Base-by-base conservation (phyloP, 1,140 invertebrate genomes). In the Magallana angulata region DNA sequence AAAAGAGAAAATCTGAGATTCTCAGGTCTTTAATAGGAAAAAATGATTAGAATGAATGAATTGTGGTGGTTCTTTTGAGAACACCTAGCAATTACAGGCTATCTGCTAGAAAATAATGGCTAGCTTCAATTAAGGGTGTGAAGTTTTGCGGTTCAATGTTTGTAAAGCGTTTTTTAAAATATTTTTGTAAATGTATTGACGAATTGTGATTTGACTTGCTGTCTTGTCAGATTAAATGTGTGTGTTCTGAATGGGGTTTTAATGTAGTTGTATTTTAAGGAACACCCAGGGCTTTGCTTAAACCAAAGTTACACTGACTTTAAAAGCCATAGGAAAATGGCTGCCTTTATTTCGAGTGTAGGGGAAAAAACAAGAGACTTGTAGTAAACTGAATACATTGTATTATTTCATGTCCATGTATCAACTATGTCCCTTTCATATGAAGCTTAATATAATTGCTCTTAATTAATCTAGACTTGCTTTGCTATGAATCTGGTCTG, bases 201-300 rank as follows among this genome's bases (percentile, higher is more conserved):
- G 24, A 76, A 76, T 11, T 76, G 68, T 76, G 68, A 76, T 76
- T 76, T 76, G 24, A 76, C 68, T 76, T 36, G 68, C 68, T 76
- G 68, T 76, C 68, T 76, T 30, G 68, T 30, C 18, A 76, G 7
- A 76, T 76, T 76, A 76, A 76, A 36, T 36, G 68, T 76, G 68
- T 76, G 68, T 76, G 68, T 30, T 76, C 68, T 8, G 6, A 76
- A 18, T 30, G 36, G 36, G 24, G 36, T 76, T 76, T 76, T 30
- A 76, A 76, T 76, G 24, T 76, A 30, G 9, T 30, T 11, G 24
- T 36, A 18, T 24, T 30, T 11, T 7, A 30, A 12, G 24, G 68
- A 76, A 76, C 68, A 76, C 68, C 68, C 68, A 76, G 18, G 24
- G 18, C 11, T 30, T 71, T 24, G 16, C 18, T 71, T 71, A 71